Conservation (phyloP, 2,888 invertebrate species). For the Eupithecia inturbata region DNA sequence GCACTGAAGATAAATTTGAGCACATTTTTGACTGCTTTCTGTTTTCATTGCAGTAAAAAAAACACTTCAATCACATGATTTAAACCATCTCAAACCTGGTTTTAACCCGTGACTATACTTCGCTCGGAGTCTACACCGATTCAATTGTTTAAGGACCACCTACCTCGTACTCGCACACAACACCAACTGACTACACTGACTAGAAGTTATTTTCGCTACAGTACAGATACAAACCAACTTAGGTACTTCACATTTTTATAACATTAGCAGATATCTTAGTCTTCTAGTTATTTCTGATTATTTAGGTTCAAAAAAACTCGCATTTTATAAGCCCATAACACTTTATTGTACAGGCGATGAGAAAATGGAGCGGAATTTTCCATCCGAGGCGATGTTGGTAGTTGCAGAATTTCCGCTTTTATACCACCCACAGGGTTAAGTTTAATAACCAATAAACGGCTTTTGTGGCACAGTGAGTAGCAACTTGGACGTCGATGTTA, state of each 20-base stretch:
- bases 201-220: not conserved
- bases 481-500: not conserved
- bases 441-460: constrained; percentile 8
- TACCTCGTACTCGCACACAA: not conserved
- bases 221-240: not conserved
- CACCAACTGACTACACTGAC: not conserved
- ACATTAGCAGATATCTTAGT: not conserved
- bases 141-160: not conserved
- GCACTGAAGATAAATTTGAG: no score
- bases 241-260: not conserved
- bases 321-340: constrained; percentile 52
- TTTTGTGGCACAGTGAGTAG: not conserved
- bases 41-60: no score
- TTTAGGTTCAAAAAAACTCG: constrained; percentile 56
- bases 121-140: not conserved
- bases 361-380: constrained; percentile 39
- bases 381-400: not conserved
- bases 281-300: not conserved
- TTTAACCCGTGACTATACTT: not conserved
- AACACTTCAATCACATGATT: no score
- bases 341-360: constrained; percentile 51
- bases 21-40: no score
- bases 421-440: not conserved
- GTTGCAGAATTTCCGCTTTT: constrained; percentile 3
- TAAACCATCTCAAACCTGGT: no score